Evolutionary conservation across 1,140 invertebrate genomes (phyloP), one percentile per base, ranked within the genome.

Genomic region (Bombyx mandarina): DNA sequence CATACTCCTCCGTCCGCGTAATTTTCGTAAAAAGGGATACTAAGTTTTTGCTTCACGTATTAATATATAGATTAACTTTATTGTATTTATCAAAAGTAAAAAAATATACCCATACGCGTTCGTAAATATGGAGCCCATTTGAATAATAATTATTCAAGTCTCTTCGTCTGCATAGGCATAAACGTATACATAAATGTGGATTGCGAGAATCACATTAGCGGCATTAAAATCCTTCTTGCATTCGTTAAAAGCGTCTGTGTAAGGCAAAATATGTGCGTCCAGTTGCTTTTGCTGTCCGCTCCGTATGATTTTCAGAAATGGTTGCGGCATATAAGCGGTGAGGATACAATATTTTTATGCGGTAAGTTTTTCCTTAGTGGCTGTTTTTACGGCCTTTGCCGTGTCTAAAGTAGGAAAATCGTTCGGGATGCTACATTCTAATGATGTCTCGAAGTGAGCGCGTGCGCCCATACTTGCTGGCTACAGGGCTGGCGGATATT

Each of bases 321-420:
- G 80, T 71, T 62, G 69, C 66, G 63, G 75, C 76, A 72, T 79
- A 83, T 84, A 80, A 60, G 75, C 73, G 73, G 68, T 76, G 81
- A 77, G 80, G 83, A 85, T 85, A 82, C 82, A 87, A 87, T 87
- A 85, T 87, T 87, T 87, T 87, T 87, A 87, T 87, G 78, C 82
- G 57, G 62, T 69, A 43, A 66, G 78, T 85, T 87, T 87, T 85
- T 82, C 77, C 71, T 73, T 66, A 63, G 69, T 51, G 46, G 70
- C 47, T 62, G 82, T 85, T 85, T 87, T 87, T 85, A 77, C 69
- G 57, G 67, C 69, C 75, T 79, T 83, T 79, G 79, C 77, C 70
- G 73, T 75, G 71, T 76, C 80, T 84, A 82, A 79, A 85, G 79
- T 87, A 85, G 84, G 84, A 87, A 84, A 87, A 87, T 87, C 79